A percentile compares a stretch with the other conserved stretches of the same genome.
These are phyloP conservation scores for Zeus faber DNA, from an alignment of 2,113 vertebrate species.

Conservation along the genomic window DNA sequence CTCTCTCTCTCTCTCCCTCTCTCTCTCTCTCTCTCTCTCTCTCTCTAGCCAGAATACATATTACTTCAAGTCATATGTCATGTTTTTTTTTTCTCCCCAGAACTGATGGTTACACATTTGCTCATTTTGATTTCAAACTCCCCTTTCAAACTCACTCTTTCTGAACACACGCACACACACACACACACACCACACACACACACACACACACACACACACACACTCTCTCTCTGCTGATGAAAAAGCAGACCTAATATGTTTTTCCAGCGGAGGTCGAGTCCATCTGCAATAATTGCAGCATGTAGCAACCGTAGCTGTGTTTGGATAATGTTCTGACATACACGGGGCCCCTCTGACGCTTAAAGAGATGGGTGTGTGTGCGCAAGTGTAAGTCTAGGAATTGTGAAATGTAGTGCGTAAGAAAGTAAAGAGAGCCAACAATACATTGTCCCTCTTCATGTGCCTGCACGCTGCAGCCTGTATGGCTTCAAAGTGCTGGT, in stretches of 20 bases:
- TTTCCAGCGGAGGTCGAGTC: constrained; percentile 25
- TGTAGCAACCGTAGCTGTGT: constrained; percentile 72
- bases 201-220: constrained; percentile 8
- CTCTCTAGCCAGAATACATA: no score
- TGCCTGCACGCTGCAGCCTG: no score
- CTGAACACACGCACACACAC: neutral
- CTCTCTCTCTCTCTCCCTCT: neutral
- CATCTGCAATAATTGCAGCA: constrained; percentile 74
- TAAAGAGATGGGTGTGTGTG: constrained; percentile 10
- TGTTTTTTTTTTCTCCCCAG: no score
- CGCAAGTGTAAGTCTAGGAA: neutral
- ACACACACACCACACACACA: neutral
- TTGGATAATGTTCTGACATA: constrained; percentile 71
- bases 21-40: no score
- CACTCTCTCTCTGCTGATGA: constrained; percentile 45
- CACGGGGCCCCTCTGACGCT: constrained; percentile 61
- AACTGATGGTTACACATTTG: no score
- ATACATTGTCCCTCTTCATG: no score
- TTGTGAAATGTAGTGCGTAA: neutral
- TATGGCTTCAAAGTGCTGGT: no score
- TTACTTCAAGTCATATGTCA: no score
- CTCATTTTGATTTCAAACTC: no score
- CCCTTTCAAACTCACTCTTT: no score
- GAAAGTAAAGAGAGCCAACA: no score
- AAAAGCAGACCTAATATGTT: constrained; percentile 64